Conservation (phyloP, 1,140 invertebrate species). For the Pinna nobilis region DNA sequence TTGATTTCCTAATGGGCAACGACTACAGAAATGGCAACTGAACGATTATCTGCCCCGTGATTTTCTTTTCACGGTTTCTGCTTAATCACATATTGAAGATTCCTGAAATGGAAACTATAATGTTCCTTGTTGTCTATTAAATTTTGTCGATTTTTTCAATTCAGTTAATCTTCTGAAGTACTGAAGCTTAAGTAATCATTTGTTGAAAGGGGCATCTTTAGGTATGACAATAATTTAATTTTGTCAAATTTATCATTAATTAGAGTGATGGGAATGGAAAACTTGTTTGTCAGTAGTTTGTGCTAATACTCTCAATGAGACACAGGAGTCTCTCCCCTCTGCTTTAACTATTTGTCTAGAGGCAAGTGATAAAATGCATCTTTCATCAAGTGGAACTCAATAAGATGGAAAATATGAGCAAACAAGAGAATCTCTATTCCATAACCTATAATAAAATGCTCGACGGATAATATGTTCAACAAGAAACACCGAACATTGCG, state of each 20-base stretch:
- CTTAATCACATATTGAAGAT: neutral
- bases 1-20: neutral
- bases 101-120: conserved; percentile 7
- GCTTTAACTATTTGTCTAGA: neutral
- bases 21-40: neutral
- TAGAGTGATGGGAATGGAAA: conserved; percentile 9
- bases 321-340: neutral
- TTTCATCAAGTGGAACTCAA: neutral
- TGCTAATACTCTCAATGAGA: neutral
- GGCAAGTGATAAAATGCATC: neutral
- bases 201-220: conserved; percentile 24
- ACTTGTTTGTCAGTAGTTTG: conserved; percentile 1
- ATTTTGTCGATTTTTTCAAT: conserved; percentile 17
- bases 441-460: neutral
- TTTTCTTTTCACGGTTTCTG: conserved; percentile 7
- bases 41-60: neutral
- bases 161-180: conserved; percentile 28
- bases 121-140: conserved; percentile 8
- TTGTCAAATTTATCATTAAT: conserved; percentile 17
- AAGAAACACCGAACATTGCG: neutral
- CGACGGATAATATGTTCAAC: neutral
- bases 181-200: conserved; percentile 30
- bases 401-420: neutral
- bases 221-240: conserved; percentile 34
- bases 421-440: neutral